Evolutionary conservation across 2,113 vertebrate species (phyloP).

Genomic region (Lycocorax pyrrhopterus): DNA sequence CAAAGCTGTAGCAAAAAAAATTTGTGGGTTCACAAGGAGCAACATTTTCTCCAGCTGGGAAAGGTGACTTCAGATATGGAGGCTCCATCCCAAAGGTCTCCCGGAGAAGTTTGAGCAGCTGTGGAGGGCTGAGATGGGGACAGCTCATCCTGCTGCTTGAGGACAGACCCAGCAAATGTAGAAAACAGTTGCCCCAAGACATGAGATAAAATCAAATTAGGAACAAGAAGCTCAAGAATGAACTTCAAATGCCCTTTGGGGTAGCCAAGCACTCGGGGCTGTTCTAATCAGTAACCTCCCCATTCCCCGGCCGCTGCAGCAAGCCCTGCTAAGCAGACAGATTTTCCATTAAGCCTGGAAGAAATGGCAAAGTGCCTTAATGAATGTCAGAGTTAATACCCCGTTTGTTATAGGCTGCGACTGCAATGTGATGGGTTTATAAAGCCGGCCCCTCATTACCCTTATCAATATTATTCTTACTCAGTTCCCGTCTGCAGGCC

Average conservation of each 20-base stretch:
- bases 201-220: neutral
- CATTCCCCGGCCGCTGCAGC: neutral
- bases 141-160: neutral
- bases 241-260: constrained; percentile 42
- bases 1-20: neutral
- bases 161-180: neutral
- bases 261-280: neutral
- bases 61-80: neutral
- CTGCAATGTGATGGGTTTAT: constrained; percentile 48
- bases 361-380: constrained; percentile 59
- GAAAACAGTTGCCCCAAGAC: neutral
- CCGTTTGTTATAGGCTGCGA: constrained; percentile 18
- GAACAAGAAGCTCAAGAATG: neutral
- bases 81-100: neutral
- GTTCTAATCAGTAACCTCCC: constrained; percentile 17
- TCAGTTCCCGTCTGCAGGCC: neutral
- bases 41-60: neutral
- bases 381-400: constrained; percentile 57
- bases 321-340: constrained; percentile 29
- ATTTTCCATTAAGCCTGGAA: constrained; percentile 45
- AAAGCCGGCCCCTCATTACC: constrained; percentile 43
- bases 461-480: constrained; percentile 36
- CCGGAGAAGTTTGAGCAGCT: neutral
- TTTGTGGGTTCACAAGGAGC: accelerated
- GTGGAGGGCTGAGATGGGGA: neutral